These are phyloP conservation scores for Pocota personata DNA, from an alignment of 2,888 invertebrate species.

Conservation along the genomic window DNA sequence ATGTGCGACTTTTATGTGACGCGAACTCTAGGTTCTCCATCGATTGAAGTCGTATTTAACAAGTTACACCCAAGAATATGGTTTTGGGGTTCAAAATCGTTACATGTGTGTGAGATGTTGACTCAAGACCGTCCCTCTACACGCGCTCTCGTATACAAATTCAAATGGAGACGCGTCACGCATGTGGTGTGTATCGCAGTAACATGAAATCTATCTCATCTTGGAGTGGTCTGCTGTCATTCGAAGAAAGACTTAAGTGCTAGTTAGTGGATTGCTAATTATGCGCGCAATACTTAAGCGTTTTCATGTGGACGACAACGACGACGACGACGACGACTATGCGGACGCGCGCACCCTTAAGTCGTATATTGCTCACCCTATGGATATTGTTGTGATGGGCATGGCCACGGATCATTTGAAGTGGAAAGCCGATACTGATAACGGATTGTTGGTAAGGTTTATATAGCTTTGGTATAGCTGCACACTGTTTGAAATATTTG, in stretches of 20 bases:
- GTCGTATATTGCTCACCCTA: conserved; percentile 54
- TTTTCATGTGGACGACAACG: conserved; percentile 35
- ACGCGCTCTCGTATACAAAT: background rate
- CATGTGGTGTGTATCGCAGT: conserved; percentile 23
- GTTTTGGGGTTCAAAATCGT: conserved; percentile 44
- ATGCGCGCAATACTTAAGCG: conserved; percentile 69
- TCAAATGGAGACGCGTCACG: conserved; percentile 33
- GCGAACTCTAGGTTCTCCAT: conserved; percentile 24
- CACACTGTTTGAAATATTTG: background rate
- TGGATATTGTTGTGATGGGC: conserved; percentile 43
- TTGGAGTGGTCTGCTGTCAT: conserved; percentile 66
- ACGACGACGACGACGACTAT: too few relatives aligned
- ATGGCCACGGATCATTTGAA: conserved; percentile 69
- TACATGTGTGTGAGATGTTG: conserved; percentile 51
- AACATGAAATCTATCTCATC: conserved; percentile 42
- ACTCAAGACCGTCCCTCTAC: conserved; percentile 48
- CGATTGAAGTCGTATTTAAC: conserved; percentile 15
- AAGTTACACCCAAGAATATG: conserved; percentile 45
- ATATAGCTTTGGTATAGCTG: conserved; percentile 4
- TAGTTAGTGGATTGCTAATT: conserved; percentile 70
- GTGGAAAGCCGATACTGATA: conserved; percentile 58
- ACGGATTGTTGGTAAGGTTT: conserved; percentile 8
- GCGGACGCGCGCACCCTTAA: conserved; percentile 59
- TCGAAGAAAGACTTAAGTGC: conserved; percentile 72
- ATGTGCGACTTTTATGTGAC: conserved; percentile 45